phyloP scores from a whole-genome alignment of 2,888 invertebrate genomes.

The Torymus aiolomorphi region DNA sequence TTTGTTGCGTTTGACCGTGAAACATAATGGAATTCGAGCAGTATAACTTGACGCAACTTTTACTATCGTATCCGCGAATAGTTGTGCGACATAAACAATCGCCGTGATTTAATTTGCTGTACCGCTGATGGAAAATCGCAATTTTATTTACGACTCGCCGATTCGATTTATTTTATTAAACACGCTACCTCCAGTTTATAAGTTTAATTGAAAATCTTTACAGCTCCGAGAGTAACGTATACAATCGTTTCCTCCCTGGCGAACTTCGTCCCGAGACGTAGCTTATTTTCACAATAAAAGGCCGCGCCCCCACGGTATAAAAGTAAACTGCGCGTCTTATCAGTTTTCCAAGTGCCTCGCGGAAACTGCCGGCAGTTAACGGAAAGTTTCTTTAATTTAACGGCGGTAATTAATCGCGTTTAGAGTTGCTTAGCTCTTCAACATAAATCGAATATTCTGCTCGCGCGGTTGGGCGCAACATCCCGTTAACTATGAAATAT shows the following conservation, averaged over 20 bases:
- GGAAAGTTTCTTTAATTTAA: slow-evolving; percentile 54
- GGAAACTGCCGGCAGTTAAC: slow-evolving; percentile 50
- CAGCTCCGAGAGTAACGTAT: slow-evolving; percentile 4
- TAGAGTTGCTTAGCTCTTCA: slow-evolving; percentile 62
- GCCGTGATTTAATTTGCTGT: neutral
- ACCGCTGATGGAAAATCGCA: slow-evolving; percentile 12
- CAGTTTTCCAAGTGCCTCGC: slow-evolving; percentile 46
- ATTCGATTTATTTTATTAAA: slow-evolving; percentile 19
- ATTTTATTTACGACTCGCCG: slow-evolving; percentile 23
- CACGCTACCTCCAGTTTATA: slow-evolving; percentile 4
- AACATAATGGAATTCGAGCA: slow-evolving; percentile 4
- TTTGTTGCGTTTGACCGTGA: slow-evolving; percentile 32
- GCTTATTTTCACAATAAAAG: slow-evolving; percentile 53
- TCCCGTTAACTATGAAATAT: slow-evolving; percentile 60
- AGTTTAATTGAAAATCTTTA: slow-evolving; percentile 53
- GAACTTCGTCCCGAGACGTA: slow-evolving; percentile 2
- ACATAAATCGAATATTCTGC: slow-evolving; percentile 62
- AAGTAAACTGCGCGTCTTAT: slow-evolving; percentile 50
- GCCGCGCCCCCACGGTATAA: slow-evolving; percentile 22
- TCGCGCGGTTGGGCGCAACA: neutral
- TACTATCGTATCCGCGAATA: neutral
- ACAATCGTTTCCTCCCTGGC: slow-evolving; percentile 23
- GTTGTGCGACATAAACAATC: neutral
- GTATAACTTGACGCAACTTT: neutral
- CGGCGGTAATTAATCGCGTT: slow-evolving; percentile 61